These are phyloP conservation scores for Clivina fossor DNA, from an alignment of 2,888 invertebrate species.

Conservation along the genomic window DNA sequence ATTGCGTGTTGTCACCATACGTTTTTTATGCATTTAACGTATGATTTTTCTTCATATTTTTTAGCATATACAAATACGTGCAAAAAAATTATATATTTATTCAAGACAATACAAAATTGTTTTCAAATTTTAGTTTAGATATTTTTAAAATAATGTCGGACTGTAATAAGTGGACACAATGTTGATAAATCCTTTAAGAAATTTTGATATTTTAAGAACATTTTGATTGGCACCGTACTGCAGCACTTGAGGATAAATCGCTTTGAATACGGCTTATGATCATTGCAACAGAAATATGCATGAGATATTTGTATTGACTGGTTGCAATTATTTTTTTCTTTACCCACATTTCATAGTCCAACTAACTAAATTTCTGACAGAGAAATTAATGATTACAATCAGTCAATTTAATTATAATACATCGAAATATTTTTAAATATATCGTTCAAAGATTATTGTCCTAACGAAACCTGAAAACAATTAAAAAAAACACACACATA, in stretches of 20 bases:
- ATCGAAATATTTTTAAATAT: constrained; percentile 3
- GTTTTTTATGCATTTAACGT: too few species aligned
- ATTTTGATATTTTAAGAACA: constrained; percentile 17
- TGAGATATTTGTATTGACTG: constrained; percentile 28
- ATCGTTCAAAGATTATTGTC: constrained; percentile 20
- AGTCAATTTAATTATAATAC: constrained; percentile 14
- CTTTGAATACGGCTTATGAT: constrained; percentile 35
- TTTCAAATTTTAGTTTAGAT: neutral
- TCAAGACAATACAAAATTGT: neutral
- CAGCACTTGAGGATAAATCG: constrained; percentile 29
- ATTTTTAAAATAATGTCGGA: neutral
- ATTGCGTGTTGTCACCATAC: too few species aligned
- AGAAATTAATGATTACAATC: constrained; percentile 5
- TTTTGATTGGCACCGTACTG: constrained; percentile 34
- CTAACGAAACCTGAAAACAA: too few species aligned
- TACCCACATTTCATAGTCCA: too few species aligned
- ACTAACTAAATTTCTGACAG: too few species aligned
- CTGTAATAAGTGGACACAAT: constrained; percentile 11
- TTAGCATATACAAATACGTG: neutral
- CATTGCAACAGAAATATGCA: constrained; percentile 33
- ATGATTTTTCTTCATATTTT: too few species aligned
- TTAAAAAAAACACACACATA: too few species aligned
- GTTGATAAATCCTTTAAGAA: constrained; percentile 25
- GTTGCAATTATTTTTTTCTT: too few species aligned
- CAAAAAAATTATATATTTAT: neutral